These are phyloP conservation scores for Trichopoda pennipes DNA, from an alignment of 2,888 invertebrate species.

Conservation along the genomic window DNA sequence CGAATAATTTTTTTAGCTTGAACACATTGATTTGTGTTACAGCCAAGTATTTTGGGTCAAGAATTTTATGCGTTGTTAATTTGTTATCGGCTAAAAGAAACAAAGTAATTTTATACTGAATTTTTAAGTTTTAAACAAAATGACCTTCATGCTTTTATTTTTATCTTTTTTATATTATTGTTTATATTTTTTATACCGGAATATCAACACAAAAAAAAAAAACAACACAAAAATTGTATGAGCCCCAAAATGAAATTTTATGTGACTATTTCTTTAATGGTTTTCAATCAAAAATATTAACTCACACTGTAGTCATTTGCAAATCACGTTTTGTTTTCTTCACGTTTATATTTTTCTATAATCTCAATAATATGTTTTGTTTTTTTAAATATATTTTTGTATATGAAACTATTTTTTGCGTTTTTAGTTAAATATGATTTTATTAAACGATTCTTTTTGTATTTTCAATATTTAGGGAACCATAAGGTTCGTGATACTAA, in stretches of 20 bases:
- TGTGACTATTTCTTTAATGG: slow-evolving; percentile 46
- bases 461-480: slow-evolving; percentile 36
- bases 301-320: slow-evolving; percentile 34
- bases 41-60: slow-evolving; percentile 69
- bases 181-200: background rate
- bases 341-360: slow-evolving; percentile 38
- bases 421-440: background rate
- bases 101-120: slow-evolving; percentile 19
- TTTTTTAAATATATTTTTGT: background rate
- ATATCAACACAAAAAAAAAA: background rate
- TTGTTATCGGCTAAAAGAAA: slow-evolving; percentile 50
- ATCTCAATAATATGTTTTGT: slow-evolving; percentile 25
- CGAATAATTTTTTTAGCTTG: slow-evolving; percentile 8
- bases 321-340: slow-evolving; percentile 63
- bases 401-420: background rate
- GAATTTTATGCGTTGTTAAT: slow-evolving; percentile 69
- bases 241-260: slow-evolving; percentile 10
- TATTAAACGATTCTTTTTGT: slow-evolving; percentile 4
- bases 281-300: slow-evolving; percentile 53
- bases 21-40: slow-evolving; percentile 52
- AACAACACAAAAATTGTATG: background rate
- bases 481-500: slow-evolving; percentile 65
- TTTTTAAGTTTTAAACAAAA: slow-evolving; percentile 31
- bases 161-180: background rate
- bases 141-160: slow-evolving; percentile 64